Percentiles rank a stretch among this genome's conserved stretches.
phyloP scores from a whole-genome alignment of 2,113 vertebrate species.

The Takifugu bimaculatus region DNA sequence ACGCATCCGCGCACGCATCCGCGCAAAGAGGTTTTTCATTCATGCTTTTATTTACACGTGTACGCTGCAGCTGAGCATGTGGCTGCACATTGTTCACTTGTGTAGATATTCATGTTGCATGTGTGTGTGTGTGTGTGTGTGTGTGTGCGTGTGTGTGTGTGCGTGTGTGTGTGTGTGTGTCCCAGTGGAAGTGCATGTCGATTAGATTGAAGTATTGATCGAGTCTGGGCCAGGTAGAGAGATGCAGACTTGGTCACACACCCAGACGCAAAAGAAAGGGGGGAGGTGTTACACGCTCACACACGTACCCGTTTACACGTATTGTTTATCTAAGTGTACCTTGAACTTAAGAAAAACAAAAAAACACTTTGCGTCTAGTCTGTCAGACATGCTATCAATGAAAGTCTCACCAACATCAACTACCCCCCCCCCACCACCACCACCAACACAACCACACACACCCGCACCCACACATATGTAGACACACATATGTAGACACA shows the following conservation, averaged over 20 bases:
- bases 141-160: slow-evolving; percentile 14
- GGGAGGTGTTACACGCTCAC: slow-evolving; percentile 12
- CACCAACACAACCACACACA: neutral
- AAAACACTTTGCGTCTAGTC: neutral
- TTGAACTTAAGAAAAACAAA: neutral
- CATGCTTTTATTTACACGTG: slow-evolving; percentile 20
- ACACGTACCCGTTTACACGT: neutral
- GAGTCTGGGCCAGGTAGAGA: slow-evolving; percentile 70
- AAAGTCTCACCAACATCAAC: no score
- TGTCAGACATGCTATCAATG: neutral
- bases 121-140: slow-evolving; percentile 18
- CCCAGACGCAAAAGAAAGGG: slow-evolving; percentile 33
- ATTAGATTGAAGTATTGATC: slow-evolving; percentile 74
- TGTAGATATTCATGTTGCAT: slow-evolving; percentile 11
- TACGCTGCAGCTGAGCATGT: neutral
- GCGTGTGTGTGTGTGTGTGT: slow-evolving; percentile 11
- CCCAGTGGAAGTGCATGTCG: slow-evolving; percentile 57
- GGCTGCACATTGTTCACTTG: neutral
- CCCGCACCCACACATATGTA: neutral
- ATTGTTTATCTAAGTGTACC: neutral
- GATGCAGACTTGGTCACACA: slow-evolving; percentile 53
- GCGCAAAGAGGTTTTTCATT: slow-evolving; percentile 48
- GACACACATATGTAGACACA: neutral
- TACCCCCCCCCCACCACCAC: no score
- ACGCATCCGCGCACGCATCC: slow-evolving; percentile 14